Evolutionary conservation across 2,797 vertebrate genomes (phyloP), one percentile per base, ranked within the genome.

Genomic region (Coccyzus lansbergi): DNA sequence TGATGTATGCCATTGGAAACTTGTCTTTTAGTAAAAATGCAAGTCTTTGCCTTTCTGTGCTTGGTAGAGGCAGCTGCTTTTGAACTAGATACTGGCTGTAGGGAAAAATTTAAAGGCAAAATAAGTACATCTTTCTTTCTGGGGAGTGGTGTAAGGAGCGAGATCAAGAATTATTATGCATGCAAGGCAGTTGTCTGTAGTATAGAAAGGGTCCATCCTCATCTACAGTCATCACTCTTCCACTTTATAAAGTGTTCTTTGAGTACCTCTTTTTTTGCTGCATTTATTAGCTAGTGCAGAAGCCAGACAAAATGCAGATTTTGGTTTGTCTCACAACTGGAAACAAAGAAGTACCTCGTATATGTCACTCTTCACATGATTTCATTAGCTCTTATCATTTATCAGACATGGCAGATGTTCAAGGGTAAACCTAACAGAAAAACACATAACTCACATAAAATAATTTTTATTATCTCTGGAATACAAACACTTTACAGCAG

Each of bases 381-480:
- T 91, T 93, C 86, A 58, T 94, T 93, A 88, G 86, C 76, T 79
- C 59, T 77, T 82, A 53, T 4, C n/a, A 28, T 86, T 93, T 92
- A 94, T 90, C 93, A 74, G 86, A 10, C 31, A 28, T 34, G 86
- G 90, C 93, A 95, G 93, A 87, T 96, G 90, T 87, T 86, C 78
- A 86, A 89, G 65, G 67, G 72, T 64, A 90, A 94, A 87, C 44
- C 31, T 51, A 84, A 80, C 62, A 84, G 58, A 46, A 84, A 91
- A 72, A 20, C 65, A 90, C 55, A 40, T 78, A 89, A 77, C 74
- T 86, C 48, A 44, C 79, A 75, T 28, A 62, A 80, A 95, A 90
- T 76, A 36, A 18, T 81, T 95, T 86, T 95, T 95, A 72, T 56
- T 74, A 77, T 77, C 69, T 92, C 68, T 59, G 74, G 63, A 95